Evolutionary conservation across 2,888 invertebrate genomes (phyloP).

Genomic region (Hypsopygia costalis): DNA sequence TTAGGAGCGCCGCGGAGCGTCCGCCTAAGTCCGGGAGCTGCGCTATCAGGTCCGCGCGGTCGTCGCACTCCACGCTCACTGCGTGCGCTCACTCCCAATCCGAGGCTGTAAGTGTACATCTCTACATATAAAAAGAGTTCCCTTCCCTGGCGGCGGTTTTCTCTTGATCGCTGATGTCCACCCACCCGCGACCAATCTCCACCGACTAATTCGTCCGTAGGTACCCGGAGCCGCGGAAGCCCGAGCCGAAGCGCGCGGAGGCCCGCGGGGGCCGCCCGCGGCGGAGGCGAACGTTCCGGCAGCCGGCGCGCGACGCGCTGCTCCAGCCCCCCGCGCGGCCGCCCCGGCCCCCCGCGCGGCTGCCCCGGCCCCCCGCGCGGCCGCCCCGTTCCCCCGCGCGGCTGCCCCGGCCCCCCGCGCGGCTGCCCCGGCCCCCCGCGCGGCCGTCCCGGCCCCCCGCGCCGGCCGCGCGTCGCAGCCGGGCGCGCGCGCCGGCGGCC

Average conservation of each 20-base stretch:
- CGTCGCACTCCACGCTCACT: conserved; percentile 9
- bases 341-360: conserved; percentile 31
- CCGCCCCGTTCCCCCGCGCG: conserved; percentile 40
- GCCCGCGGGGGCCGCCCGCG: too few relatives aligned
- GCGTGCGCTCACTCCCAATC: conserved; percentile 43
- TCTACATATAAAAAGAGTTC: too few relatives aligned
- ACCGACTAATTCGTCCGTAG: conserved; percentile 19
- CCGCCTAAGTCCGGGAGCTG: too few relatives aligned
- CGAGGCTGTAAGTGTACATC: conserved; percentile 54
- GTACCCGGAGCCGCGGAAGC: conserved; percentile 35
- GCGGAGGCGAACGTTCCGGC: conserved; percentile 33
- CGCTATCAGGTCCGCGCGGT: conserved; percentile 20
- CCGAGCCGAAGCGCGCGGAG: conserved; percentile 14
- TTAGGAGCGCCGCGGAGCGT: conserved; percentile 30
- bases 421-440: conserved; percentile 6
- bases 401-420: conserved; percentile 47
- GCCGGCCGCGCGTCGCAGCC: conserved; percentile 31
- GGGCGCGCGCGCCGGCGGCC: conserved; percentile 19
- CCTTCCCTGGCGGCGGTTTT: too few relatives aligned
- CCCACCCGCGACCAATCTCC: neutral
- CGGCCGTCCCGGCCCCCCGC: conserved; percentile 27
- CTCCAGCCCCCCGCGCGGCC: conserved; percentile 52
- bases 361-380: conserved; percentile 13
- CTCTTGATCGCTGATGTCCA: neutral
- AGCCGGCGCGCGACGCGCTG: conserved; percentile 52